Evolutionary conservation across 2,888 invertebrate species (phyloP).

Genomic region (Chesias legatella): DNA sequence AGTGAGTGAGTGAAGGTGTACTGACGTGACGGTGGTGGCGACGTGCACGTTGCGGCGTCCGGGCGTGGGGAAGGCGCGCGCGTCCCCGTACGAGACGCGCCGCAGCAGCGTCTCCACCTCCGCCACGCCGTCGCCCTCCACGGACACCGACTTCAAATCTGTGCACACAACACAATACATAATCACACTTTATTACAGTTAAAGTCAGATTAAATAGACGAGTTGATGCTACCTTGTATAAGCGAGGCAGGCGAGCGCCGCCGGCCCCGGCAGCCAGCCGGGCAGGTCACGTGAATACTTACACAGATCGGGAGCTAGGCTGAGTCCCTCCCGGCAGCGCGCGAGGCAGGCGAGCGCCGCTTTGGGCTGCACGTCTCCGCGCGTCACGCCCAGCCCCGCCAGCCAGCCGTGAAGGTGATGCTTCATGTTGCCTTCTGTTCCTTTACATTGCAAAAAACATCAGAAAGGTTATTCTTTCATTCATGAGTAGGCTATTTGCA

Average conservation of each 20-base stretch:
- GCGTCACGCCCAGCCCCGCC: constrained; percentile 90
- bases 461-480: too few species aligned
- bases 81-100: constrained; percentile 95
- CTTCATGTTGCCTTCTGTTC: constrained; percentile 93
- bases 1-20: constrained; percentile 18
- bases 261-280: too few species aligned
- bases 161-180: constrained; percentile 5
- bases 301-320: constrained; percentile 77
- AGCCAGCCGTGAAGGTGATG: constrained; percentile 95
- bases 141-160: constrained; percentile 93
- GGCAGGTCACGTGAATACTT: too few species aligned
- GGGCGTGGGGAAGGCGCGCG: constrained; percentile 95
- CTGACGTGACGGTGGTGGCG: constrained; percentile 88
- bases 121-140: constrained; percentile 94
- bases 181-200: too few species aligned
- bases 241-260: too few species aligned
- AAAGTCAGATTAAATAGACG: too few species aligned
- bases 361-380: constrained; percentile 87
- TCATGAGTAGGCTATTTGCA: too few species aligned
- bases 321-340: constrained; percentile 90
- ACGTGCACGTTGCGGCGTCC: constrained; percentile 93
- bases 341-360: constrained; percentile 88
- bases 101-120: constrained; percentile 93
- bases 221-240: too few species aligned
- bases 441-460: too few species aligned